Base-by-base conservation (phyloP, 2,888 invertebrate species). In the Cecidostiba fungosa region DNA sequence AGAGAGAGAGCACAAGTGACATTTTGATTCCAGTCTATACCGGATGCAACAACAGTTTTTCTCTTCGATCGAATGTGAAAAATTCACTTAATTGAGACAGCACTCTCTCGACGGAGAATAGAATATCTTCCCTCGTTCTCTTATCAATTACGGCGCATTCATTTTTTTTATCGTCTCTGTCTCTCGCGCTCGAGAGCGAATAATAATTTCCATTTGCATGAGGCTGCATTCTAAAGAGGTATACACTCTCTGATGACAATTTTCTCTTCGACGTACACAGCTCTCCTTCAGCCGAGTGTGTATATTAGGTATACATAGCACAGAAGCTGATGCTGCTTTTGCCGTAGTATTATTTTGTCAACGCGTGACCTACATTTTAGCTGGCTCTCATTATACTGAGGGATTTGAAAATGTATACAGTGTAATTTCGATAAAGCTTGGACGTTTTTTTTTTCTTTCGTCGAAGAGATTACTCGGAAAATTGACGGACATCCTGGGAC, bases 161-260 rank as follows among this genome's bases (percentile, higher is more conserved):
- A n/a, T 26, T 26, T 54, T 50, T 26, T 62, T 36, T 6, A 10
- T 16, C 5, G 16, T 16, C 36, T 70, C 50, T 69, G 29, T 43
- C 66, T 32, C 8, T 29, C 43, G 29, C 19, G 23, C 66, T n/a
- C n/a, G n/a, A n/a, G 39, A 32, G 54, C 50, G 72, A 72, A 62
- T 59, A 79, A 72, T 39, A 70, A 80, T 80, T 80, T 80, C 54
- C 80, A 80, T 80, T 80, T 59, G 54, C 80, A 80, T 80, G 26
- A 23, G 70, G 36, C 26, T 54, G 80, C 36, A 39, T 72, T 54
- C 39, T 72, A 32, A 36, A 59, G 23, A 70, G 72, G n/a, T 2
- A n/a, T 50, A 29, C 32, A 12, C 54, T 10, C 54, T 26, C 19
- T 29, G 43, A 59, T 29, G 43, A 59, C 19, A 19, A 4, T 72